Evolutionary conservation across 2,888 invertebrate species (phyloP).

Genomic region (Thymelicus sylvestris): DNA sequence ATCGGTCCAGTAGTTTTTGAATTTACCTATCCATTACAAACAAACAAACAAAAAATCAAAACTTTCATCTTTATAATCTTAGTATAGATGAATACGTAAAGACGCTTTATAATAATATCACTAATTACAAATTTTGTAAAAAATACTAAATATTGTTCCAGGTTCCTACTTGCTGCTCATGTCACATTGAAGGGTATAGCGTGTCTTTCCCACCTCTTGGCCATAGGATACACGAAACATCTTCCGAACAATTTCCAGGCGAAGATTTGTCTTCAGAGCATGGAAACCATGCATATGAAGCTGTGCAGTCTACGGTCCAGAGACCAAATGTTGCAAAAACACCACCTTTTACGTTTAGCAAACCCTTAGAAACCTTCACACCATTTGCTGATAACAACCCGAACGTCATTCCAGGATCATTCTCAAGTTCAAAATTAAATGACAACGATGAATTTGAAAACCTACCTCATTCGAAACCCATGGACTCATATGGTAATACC

Average conservation of each 20-base stretch:
- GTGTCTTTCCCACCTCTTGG: constrained; percentile 87
- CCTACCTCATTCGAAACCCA: constrained; percentile 55
- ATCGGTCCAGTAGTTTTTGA: too few relatives aligned
- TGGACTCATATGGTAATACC: constrained; percentile 75
- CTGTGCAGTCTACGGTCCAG: constrained; percentile 70
- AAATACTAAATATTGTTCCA: constrained; percentile 53
- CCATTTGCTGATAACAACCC: constrained; percentile 61
- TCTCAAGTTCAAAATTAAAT: constrained; percentile 58
- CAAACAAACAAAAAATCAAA: too few relatives aligned
- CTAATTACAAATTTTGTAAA: background rate
- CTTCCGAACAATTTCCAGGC: constrained; percentile 84
- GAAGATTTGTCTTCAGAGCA: constrained; percentile 80
- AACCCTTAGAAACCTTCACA: constrained; percentile 66
- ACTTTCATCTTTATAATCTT: too few relatives aligned
- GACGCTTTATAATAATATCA: too few relatives aligned
- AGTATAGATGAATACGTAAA: too few relatives aligned
- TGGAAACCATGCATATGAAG: constrained; percentile 76
- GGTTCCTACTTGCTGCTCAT: constrained; percentile 93
- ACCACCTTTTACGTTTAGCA: constrained; percentile 64
- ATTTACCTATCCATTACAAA: too few relatives aligned
- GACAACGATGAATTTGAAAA: constrained; percentile 63
- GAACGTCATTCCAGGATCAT: constrained; percentile 69
- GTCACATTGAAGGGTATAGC: constrained; percentile 91
- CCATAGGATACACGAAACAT: constrained; percentile 78
- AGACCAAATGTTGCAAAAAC: constrained; percentile 65